phyloP scores from a whole-genome alignment of 1,140 invertebrate species.

The Lamellibrachia luymesi region DNA sequence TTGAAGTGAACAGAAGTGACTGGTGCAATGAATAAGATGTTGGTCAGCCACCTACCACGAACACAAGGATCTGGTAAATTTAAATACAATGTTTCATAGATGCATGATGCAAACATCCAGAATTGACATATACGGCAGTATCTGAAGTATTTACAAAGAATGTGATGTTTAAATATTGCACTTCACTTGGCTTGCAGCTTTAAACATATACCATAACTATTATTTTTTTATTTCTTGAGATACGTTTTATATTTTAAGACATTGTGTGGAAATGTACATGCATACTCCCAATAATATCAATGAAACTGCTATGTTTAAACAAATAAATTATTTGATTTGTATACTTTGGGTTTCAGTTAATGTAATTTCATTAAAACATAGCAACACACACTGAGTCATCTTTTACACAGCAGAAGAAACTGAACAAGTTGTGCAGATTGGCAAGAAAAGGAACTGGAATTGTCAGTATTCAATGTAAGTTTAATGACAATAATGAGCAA shows the following conservation, averaged over 20 bases:
- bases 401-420: background rate
- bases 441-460: slow-evolving; percentile 4
- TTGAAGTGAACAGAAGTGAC: background rate
- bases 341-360: background rate
- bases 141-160: no score
- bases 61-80: background rate
- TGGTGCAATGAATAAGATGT: background rate
- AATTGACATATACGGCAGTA: background rate
- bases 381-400: background rate
- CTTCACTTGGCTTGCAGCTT: background rate
- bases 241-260: background rate
- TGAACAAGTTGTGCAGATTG: background rate
- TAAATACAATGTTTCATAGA: background rate
- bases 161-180: background rate
- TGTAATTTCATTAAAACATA: background rate
- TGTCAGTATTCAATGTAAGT: background rate
- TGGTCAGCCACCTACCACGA: background rate
- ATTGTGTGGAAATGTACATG: background rate
- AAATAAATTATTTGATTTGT: no score
- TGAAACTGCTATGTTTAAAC: background rate
- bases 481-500: background rate
- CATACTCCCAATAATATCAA: background rate
- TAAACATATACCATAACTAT: background rate
- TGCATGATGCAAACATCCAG: background rate
- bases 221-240: no score